phyloP scores from a whole-genome alignment of 2,797 vertebrate genomes.

The Lacerta agilis region DNA sequence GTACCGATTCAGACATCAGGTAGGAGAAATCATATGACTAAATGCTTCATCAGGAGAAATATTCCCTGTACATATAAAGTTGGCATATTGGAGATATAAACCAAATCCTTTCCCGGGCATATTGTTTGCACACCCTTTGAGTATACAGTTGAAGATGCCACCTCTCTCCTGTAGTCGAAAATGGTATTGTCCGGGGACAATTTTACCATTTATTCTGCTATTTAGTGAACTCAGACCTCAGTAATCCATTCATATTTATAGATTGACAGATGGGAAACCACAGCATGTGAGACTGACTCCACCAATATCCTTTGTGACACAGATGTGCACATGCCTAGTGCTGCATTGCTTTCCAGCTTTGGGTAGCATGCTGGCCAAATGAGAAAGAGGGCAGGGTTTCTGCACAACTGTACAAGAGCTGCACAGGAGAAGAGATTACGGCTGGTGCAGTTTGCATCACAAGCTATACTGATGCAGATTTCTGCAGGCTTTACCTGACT shows the following conservation, averaged over 20 bases:
- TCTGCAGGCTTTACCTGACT: background rate
- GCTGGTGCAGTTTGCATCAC: background rate
- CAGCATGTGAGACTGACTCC: background rate
- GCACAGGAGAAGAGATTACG: background rate
- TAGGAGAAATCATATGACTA: background rate
- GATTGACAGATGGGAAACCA: background rate
- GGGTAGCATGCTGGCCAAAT: background rate
- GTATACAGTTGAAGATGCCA: background rate
- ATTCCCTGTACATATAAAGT: background rate
- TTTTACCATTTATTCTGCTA: background rate
- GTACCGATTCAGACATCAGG: too few relatives aligned
- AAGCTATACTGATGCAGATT: background rate
- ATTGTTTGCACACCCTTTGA: background rate
- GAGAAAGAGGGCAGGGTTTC: too few relatives aligned
- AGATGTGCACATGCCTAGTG: background rate
- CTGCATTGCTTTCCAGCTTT: background rate
- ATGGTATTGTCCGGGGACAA: background rate
- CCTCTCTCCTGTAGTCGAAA: background rate
- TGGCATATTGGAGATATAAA: background rate
- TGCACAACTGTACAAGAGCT: background rate
- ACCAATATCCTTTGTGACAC: background rate
- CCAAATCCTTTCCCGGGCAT: background rate
- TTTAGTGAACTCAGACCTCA: background rate
- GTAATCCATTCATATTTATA: background rate
- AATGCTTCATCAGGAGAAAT: background rate